These are phyloP conservation scores for Calephelis perditalis DNA, from an alignment of 2,888 invertebrate genomes.

Conservation along the genomic window DNA sequence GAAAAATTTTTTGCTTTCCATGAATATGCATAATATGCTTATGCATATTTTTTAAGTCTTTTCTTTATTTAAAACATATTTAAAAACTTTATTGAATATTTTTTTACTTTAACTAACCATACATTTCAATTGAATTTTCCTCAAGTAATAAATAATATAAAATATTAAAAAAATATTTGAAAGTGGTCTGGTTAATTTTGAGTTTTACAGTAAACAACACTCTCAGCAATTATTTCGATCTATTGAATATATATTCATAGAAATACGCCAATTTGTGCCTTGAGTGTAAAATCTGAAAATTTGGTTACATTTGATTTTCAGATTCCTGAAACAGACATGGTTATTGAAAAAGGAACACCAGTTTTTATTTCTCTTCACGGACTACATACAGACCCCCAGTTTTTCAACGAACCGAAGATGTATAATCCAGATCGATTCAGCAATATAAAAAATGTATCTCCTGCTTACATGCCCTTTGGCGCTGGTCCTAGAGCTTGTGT, in stretches of 20 bases:
- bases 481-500: conserved; percentile 31
- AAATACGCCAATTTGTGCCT: no score
- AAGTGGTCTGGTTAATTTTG: not conserved
- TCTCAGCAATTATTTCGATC: not conserved
- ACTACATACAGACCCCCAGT: conserved; percentile 31
- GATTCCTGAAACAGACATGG: conserved; percentile 31
- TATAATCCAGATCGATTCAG: conserved; percentile 28
- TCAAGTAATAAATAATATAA: no score
- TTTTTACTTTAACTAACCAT: no score
- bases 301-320: conserved; percentile 16
- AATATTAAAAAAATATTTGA: no score
- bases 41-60: no score
- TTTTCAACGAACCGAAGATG: conserved; percentile 23
- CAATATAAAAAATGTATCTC: conserved; percentile 22
- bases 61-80: no score
- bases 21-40: no score
- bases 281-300: no score
- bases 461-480: conserved; percentile 30
- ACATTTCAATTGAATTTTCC: no score
- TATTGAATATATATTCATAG: not conserved
- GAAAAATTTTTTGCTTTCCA: no score
- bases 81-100: no score
- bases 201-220: not conserved
- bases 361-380: conserved; percentile 34
- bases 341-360: conserved; percentile 34